Base-by-base conservation (phyloP, 1,140 invertebrate species). In the Lordiphosa collinella region DNA sequence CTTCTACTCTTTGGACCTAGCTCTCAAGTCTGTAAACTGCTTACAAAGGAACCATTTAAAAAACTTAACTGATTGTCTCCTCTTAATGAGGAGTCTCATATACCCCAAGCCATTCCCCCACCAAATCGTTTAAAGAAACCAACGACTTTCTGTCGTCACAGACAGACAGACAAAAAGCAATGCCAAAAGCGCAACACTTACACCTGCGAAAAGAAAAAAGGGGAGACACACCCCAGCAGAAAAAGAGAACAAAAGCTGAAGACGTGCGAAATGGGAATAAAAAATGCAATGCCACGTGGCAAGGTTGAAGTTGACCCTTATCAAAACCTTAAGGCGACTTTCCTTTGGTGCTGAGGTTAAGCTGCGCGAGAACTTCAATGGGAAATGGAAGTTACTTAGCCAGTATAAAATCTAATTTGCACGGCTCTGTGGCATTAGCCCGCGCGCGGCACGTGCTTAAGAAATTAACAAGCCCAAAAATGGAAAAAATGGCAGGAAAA, bases 251-350 rank as follows among this genome's bases (percentile, higher is more conserved):
- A 25, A 12, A 12, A 13, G 31, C 69, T 69, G 52, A 41, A 51
- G 56, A 75, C 56, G 76, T 80, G 75, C 57, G 70, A 79, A 79
- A 66, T 66, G 52, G 50, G 75, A 65, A 78, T 78, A 70, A 79
- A 79, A 79, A 75, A 75, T 74, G 75, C 75, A 78, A 25, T 59
- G 48, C 52, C 69, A 65, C 56, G 75, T 65, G 64, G 69, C 61
- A 29, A 29, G 29, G n/a, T 35, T 29, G 22, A 29, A 13, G 36
- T 44, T 44, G 41, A 43, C 55, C 38, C 52, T 40, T 31, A 6
- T 36, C 34, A 16, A 46, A 68, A 49, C 49, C 54, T 71, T 64
- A 51, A 47, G 73, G 57, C 70, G 40, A 52, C 54, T 79, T 40
- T 31, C 31, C 49, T 35, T 16, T 32, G 44, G n/a, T n/a, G 76